Evolutionary conservation across 2,113 vertebrate genomes (phyloP).

Genomic region (Aegithalos caudatus): DNA sequence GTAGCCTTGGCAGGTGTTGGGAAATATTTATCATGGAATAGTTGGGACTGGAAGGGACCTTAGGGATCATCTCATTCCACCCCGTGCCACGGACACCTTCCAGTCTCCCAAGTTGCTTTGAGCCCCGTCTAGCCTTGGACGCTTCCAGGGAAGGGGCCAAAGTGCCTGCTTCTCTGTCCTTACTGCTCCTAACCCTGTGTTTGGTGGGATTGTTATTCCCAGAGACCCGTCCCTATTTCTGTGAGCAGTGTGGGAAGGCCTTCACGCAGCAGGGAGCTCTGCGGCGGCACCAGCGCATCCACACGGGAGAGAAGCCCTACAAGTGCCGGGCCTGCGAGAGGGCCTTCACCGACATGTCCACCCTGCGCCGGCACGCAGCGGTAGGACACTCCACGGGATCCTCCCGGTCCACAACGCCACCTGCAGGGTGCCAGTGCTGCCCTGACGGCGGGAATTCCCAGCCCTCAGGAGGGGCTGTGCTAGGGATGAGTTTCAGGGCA

Average conservation of each 20-base stretch:
- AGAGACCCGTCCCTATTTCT: slow-evolving; percentile 69
- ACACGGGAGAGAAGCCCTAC: slow-evolving; percentile 68
- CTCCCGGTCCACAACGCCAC: accelerated
- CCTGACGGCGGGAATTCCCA: no score
- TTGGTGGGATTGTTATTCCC: neutral
- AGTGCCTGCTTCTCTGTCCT: neutral
- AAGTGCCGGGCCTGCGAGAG: slow-evolving; percentile 65
- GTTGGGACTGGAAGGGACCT: neutral
- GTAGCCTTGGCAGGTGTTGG: neutral
- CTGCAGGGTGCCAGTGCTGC: accelerated
- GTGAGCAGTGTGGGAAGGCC: slow-evolving; percentile 65
- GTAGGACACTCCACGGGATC: neutral
- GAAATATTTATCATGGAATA: neutral
- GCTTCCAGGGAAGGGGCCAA: no score
- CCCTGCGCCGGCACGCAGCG: slow-evolving; percentile 56
- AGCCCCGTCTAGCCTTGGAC: accelerated
- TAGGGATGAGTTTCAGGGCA: neutral
- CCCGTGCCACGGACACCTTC: neutral
- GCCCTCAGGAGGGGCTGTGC: accelerated
- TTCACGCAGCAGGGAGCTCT: slow-evolving; percentile 73
- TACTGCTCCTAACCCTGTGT: accelerated
- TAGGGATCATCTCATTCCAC: neutral
- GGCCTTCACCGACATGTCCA: slow-evolving; percentile 68
- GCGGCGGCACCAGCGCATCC: slow-evolving; percentile 67
- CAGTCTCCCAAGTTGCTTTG: neutral